Conservation (phyloP, 2,888 invertebrate genomes). For the Aphidius colemani region DNA sequence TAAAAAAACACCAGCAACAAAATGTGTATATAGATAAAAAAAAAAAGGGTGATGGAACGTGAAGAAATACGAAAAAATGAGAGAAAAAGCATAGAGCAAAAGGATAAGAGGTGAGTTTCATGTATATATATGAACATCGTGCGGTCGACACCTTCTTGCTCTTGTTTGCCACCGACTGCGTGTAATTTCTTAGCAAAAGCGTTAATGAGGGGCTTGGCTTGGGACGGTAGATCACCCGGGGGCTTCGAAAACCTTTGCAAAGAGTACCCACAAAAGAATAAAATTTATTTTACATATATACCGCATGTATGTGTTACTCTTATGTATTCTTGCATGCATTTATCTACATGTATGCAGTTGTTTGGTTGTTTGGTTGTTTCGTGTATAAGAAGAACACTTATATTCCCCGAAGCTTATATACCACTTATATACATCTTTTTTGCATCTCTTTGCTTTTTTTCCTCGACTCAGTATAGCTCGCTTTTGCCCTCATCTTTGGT, state of each 20-base stretch:
- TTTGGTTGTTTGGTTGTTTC: no score
- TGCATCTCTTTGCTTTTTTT: slow-evolving; percentile 29
- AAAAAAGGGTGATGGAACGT: background rate
- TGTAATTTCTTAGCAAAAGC: slow-evolving; percentile 60
- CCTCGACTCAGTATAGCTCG: slow-evolving; percentile 30
- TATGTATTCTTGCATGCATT: background rate
- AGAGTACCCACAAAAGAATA: no score
- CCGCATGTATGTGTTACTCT: no score
- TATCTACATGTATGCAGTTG: background rate
- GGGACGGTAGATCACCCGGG: slow-evolving; percentile 56
- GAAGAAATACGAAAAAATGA: background rate
- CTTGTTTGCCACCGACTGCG: slow-evolving; percentile 59
- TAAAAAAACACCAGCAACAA: no score
- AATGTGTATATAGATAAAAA: background rate
- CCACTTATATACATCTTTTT: background rate
- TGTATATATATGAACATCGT: background rate
- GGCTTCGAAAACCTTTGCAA: slow-evolving; percentile 5
- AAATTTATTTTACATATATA: no score
- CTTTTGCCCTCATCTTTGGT: slow-evolving; percentile 26
- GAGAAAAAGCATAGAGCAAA: slow-evolving; percentile 11
- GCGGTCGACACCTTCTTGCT: slow-evolving; percentile 33
- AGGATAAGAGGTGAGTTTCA: slow-evolving; percentile 13
- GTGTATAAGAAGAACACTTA: no score
- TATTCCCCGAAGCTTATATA: no score
- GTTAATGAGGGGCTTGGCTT: slow-evolving; percentile 59